Evolutionary conservation across 1,140 invertebrate genomes (phyloP), one percentile per base, ranked within the genome.

Genomic region (Drosophila bifasciata): DNA sequence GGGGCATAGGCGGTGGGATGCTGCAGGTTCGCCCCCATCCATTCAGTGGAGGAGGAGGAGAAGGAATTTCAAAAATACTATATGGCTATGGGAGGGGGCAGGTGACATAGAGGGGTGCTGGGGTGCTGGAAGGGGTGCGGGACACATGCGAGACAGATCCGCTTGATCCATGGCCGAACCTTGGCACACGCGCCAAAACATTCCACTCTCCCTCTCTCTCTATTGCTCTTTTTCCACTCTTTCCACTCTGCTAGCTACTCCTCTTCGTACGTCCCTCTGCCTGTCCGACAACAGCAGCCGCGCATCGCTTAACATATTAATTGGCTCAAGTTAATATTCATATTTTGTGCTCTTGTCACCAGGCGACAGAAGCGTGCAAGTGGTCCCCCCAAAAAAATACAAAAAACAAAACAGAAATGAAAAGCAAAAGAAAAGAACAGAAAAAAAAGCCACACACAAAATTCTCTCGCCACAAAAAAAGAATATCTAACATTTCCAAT

Each of bases 271-370:
- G 9, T 9, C 48, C 46, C 58, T 13, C 11, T 36, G 32, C 32
- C n/a, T n/a, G 32, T 13, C 48, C 58, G 73, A 76, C 68, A 77
- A 76, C 67, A 73, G 73, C 67, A 73, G 73, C 21, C 67, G 53
- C 67, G 53, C 68, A 81, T 68, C 84, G 73, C 76, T 84, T 83
- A 88, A 86, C 83, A 88, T 88, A 86, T 86, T 86, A 86, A 86
- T 86, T 88, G 81, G 83, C 83, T 88, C 64, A 75, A 75, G 61
- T 62, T 77, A 86, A 86, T 83, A 78, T 83, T 78, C 79, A 83
- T 69, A 76, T 75, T 75, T 48, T 64, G 56, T 45, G 72, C 67
- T 74, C 74, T 75, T 75, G 72, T 75, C 71, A 59, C 72, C 72
- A 75, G 53, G 52, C 52, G 32, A 50, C 59, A n/a, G 25, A 48